Conservation (phyloP, 2,888 invertebrate genomes). For the Drosophila gaucha region DNA sequence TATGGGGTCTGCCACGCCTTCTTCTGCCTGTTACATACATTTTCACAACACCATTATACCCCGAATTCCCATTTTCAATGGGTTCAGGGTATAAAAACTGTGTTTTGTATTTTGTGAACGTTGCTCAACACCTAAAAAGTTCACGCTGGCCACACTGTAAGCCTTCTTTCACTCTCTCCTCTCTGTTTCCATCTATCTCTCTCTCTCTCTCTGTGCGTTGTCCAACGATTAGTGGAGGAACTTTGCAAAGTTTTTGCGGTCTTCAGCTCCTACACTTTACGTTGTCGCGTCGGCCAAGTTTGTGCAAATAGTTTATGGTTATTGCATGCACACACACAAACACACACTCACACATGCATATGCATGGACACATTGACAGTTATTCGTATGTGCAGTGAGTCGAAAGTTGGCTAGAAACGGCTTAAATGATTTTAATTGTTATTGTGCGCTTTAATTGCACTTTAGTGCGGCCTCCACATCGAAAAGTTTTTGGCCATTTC, state of each 20-base stretch:
- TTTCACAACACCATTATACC: no score
- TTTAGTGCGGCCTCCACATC: slow-evolving; percentile 35
- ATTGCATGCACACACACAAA: slow-evolving; percentile 57
- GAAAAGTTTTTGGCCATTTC: slow-evolving; percentile 46
- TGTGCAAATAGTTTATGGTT: slow-evolving; percentile 81
- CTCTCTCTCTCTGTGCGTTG: slow-evolving; percentile 1
- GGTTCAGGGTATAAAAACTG: no score
- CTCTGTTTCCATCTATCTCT: background rate
- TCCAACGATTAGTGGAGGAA: slow-evolving; percentile 70
- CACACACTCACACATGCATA: background rate
- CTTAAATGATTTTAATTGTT: slow-evolving; percentile 80
- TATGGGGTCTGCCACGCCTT: no score
- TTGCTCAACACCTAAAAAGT: slow-evolving; percentile 56
- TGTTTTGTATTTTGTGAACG: slow-evolving; percentile 6
- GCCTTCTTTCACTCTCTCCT: slow-evolving; percentile 1
- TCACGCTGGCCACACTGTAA: slow-evolving; percentile 30
- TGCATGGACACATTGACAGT: background rate
- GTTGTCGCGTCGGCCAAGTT: slow-evolving; percentile 66
- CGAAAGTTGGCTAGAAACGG: slow-evolving; percentile 46
- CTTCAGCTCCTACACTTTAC: slow-evolving; percentile 55
- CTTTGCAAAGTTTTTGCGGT: slow-evolving; percentile 75
- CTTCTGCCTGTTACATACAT: no score
- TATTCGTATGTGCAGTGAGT: slow-evolving; percentile 12
- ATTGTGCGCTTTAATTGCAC: slow-evolving; percentile 68
- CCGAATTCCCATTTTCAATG: no score